Base-by-base conservation (phyloP, 2,888 invertebrate species). In the Branchellion lobata region DNA sequence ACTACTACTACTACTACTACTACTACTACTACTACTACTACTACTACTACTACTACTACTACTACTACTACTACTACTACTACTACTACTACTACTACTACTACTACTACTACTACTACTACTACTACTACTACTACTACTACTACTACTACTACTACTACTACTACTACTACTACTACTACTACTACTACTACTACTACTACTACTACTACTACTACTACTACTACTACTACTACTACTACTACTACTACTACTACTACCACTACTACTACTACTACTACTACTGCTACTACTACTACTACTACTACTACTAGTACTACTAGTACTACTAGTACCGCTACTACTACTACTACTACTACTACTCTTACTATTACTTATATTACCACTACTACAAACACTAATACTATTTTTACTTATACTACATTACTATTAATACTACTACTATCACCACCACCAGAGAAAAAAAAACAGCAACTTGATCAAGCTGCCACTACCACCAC, bases 1-100 rank as follows among this genome's bases (percentile, higher is more conserved):
- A 65, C 65, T 65, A 65, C 65, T 65, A 65, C 65, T 65, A 65
- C 65, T 65, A 65, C 65, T 65, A 65, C 65, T 65, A 65, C 65
- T 65, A 65, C 65, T 65, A 65, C 65, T 65, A 65, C 65, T 65
- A 65, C 65, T 65, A 65, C 65, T 65, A 65, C 65, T 65, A 65
- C 65, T 65, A 65, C 65, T 65, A 65, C 65, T 21, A 65, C 65
- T 65, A 65, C 65, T 65, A 65, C 65, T 65, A 65, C 65, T 65
- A 65, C 65, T 65, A 65, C 65, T 65, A 65, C 65, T 65, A 65
- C 65, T 65, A 65, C 65, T 65, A 65, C 65, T 65, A 65, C 65
- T 65, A 65, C 65, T 65, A 65, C 65, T 65, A 65, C 65, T 65
- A 65, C 65, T 21, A 65, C 65, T 65, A 65, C 65, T 65, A 65